Percentiles rank a stretch among this genome's conserved stretches.
phyloP scores from a whole-genome alignment of 2,888 invertebrate species.

The Synanthedon myopaeformis region DNA sequence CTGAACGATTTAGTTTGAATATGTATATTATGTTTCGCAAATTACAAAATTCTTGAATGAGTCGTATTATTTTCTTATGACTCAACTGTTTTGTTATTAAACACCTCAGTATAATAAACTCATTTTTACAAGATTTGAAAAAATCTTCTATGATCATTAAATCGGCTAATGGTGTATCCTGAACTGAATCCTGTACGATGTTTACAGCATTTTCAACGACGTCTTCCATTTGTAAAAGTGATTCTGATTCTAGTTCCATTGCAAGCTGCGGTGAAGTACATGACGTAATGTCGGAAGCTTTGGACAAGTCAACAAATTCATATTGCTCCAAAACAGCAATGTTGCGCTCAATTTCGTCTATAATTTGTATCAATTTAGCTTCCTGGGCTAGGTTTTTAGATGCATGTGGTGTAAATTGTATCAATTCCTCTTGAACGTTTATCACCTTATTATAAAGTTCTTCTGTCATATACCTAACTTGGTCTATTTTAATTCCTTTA shows the following conservation, averaged over 20 bases:
- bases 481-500: constrained; percentile 32
- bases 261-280: constrained; percentile 30
- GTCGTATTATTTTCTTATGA: constrained; percentile 44
- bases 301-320: constrained; percentile 43
- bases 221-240: constrained; percentile 33
- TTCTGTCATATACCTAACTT: constrained; percentile 38
- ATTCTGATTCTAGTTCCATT: constrained; percentile 33
- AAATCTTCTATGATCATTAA: constrained; percentile 41
- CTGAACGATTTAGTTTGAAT: constrained; percentile 26
- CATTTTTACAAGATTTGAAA: constrained; percentile 37
- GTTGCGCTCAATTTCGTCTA: constrained; percentile 43
- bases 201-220: constrained; percentile 36
- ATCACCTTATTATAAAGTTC: constrained; percentile 37
- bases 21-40: constrained; percentile 28
- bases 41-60: constrained; percentile 41
- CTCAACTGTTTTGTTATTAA: constrained; percentile 35
- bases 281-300: constrained; percentile 32
- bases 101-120: constrained; percentile 38
- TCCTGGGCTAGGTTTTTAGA: constrained; percentile 28
- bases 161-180: constrained; percentile 30
- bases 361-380: constrained; percentile 38
- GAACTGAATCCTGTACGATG: constrained; percentile 29
- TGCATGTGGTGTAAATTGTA: constrained; percentile 30
- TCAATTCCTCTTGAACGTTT: constrained; percentile 41
- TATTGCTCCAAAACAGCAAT: constrained; percentile 48